These are phyloP conservation scores for Deladenus siricidicola DNA, from an alignment of 2,888 invertebrate genomes.

Conservation along the genomic window DNA sequence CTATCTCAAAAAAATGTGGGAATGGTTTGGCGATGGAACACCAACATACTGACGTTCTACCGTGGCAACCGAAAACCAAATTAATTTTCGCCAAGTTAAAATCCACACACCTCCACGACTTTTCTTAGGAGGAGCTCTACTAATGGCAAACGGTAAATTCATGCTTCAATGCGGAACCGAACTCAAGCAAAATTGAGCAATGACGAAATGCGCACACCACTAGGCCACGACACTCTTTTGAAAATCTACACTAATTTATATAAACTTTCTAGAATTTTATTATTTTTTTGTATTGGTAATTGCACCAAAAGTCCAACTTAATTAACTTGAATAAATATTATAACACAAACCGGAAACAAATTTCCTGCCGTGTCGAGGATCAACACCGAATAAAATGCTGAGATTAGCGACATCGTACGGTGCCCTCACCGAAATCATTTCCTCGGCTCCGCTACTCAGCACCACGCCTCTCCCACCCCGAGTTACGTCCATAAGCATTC, in stretches of 20 bases:
- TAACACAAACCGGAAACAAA: conserved; percentile 44
- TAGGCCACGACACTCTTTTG: not conserved
- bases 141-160: not conserved
- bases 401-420: conserved; percentile 53
- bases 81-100: not conserved
- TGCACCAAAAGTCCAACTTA: no score
- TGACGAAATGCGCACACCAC: no score
- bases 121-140: not conserved
- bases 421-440: conserved; percentile 44
- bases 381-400: conserved; percentile 41
- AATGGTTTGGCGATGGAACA: not conserved
- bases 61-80: not conserved
- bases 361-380: conserved; percentile 25
- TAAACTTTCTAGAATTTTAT: no score
- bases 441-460: conserved; percentile 38
- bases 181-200: not conserved
- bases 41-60: not conserved
- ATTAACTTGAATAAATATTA: no score
- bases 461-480: conserved; percentile 36
- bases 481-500: conserved; percentile 30
- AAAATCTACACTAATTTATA: no score
- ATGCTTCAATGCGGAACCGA: not conserved
- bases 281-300: no score
- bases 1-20: not conserved
- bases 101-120: not conserved